phyloP scores from a whole-genome alignment of 2,797 vertebrate genomes.

The Hirundo rustica region DNA sequence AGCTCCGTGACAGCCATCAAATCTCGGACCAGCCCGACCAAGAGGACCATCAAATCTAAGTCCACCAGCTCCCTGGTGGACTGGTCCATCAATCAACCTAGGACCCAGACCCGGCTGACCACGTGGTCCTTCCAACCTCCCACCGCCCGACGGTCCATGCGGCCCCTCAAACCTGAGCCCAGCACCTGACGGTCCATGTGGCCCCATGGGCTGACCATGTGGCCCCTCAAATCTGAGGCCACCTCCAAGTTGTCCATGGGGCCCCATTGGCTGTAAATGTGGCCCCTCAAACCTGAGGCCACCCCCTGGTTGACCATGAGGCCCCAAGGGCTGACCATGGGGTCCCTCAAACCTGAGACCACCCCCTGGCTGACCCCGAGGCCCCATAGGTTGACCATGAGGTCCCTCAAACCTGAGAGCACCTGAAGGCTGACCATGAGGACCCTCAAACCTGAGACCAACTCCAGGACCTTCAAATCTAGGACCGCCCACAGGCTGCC shows the following conservation, averaged over 20 bases:
- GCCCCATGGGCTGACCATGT: constrained; percentile 74
- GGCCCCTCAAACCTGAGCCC: constrained; percentile 82
- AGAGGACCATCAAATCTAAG: constrained; percentile 83
- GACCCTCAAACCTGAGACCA: constrained; percentile 83
- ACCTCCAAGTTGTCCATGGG: constrained; percentile 75
- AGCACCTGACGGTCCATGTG: constrained; percentile 73
- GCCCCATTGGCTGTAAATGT: constrained; percentile 73
- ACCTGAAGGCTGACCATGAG: constrained; percentile 81
- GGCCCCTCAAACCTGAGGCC: constrained; percentile 85
- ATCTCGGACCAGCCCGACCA: constrained; percentile 77
- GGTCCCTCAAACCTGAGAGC: constrained; percentile 85
- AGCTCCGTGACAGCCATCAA: constrained; percentile 77
- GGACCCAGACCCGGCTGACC: constrained; percentile 75
- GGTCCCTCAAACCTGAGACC: constrained; percentile 84
- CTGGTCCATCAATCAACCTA: constrained; percentile 81
- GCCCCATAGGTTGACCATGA: constrained; percentile 75
- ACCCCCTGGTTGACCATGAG: constrained; percentile 77
- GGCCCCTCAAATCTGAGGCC: constrained; percentile 83
- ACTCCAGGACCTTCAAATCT: constrained; percentile 83
- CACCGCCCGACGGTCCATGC: constrained; percentile 74
- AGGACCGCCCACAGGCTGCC: constrained; percentile 73
- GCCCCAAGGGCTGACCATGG: constrained; percentile 78
- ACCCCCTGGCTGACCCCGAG: constrained; percentile 78
- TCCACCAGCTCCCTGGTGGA: constrained; percentile 77
- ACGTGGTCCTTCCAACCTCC: constrained; percentile 82